Percentiles rank a stretch among this genome's conserved stretches.
Evolutionary conservation across 1,140 invertebrate species (phyloP).

Genomic region (Chrysomallon squamiferum): DNA sequence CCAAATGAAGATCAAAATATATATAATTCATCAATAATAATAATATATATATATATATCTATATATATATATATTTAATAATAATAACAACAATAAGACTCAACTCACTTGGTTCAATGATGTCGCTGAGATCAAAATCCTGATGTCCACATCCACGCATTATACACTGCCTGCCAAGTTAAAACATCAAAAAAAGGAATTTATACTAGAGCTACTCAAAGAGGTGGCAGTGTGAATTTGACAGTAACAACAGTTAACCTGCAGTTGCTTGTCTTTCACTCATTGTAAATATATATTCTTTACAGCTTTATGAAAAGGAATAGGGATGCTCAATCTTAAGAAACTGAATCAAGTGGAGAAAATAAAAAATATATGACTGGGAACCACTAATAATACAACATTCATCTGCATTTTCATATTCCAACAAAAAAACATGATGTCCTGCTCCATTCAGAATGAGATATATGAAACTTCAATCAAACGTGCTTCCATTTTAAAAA

Average conservation of each 20-base stretch:
- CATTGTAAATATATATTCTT: background rate
- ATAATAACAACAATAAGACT: background rate
- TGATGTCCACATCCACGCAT: slow-evolving; percentile 1
- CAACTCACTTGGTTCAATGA: slow-evolving; percentile 17
- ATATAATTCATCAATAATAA: background rate
- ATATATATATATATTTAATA: background rate
- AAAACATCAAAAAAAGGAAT: background rate
- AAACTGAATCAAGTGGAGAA: too few species aligned
- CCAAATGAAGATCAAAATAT: background rate
- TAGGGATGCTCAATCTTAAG: background rate
- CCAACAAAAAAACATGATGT: too few species aligned
- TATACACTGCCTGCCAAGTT: background rate
- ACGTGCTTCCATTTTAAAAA: too few species aligned
- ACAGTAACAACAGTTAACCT: background rate
- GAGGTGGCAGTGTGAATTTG: background rate
- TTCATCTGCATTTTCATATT: too few species aligned
- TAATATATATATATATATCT: background rate
- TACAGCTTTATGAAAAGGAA: background rate
- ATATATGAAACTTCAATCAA: too few species aligned
- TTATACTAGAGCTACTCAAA: background rate
- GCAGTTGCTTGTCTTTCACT: background rate
- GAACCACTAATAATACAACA: too few species aligned
- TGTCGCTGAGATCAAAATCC: slow-evolving; percentile 12
- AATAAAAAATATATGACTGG: too few species aligned
- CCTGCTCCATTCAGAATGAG: too few species aligned